Evolutionary conservation across 2,797 vertebrate genomes (phyloP), one percentile per base, ranked within the genome.

Genomic region (Gouania willdenowi): DNA sequence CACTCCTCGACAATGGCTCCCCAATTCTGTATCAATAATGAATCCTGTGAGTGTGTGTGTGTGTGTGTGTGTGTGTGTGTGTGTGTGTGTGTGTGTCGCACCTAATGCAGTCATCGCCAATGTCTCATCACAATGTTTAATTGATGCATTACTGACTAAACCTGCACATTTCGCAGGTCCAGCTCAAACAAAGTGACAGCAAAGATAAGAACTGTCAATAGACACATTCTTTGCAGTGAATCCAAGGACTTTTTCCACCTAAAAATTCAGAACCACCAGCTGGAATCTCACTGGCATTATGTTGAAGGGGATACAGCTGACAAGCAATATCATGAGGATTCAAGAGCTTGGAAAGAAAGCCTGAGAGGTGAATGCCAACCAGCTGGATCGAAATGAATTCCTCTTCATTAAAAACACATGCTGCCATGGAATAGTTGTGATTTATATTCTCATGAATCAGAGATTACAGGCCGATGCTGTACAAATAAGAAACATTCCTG

Each of bases 21-120:
- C 51, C 37, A 26, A 17, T 5, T 36, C 23, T 40, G 50, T 59
- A 76, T 81, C 27, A 72, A 77, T 77, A 75, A 81, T 79, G 48
- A 50, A 75, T 18, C 27, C 10, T 34, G 18, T 2, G 2, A 5
- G 18, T 16, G 41, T 15, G 5, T 34, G 1, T 22, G 37, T 26
- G 25, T 29, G 51, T 17, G 37, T 26, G 15, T 32, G 43, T 34
- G 27, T 24, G 6, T 10, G 29, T 23, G 12, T 19, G 38, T 41
- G 28, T 20, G 38, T 34, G 27, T 13, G 27, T 24, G 6, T 10
- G 29, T 23, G 12, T 19, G 38, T 41, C 10, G 10, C 10, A 10
- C 10, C 50, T 53, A 64, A 59, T 37, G 47, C 22, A 46, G 13
- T 22, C 13, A 39, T 25, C 34, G 27, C 29, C 7, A 8, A 14